phyloP scores from a whole-genome alignment of 2,113 vertebrate species.

The Panurus biarmicus region DNA sequence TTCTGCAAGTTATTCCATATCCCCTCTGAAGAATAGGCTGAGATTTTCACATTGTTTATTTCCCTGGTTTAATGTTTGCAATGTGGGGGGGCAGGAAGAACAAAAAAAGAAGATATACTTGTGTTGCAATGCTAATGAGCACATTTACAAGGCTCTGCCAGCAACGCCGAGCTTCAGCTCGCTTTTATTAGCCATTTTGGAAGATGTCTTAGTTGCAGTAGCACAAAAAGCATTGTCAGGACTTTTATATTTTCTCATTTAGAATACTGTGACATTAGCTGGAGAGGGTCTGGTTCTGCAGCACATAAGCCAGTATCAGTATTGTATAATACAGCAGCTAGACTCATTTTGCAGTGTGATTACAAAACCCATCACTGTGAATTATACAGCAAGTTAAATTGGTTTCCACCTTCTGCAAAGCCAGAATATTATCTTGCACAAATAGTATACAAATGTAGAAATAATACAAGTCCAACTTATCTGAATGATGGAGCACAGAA shows the following conservation, averaged over 20 bases:
- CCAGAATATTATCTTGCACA: constrained; percentile 43
- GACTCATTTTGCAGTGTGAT: constrained; percentile 46
- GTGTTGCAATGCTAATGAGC: constrained; percentile 13
- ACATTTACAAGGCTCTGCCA: constrained; percentile 1
- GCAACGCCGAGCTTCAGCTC: neutral
- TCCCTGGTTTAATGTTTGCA: neutral
- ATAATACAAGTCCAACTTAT: constrained; percentile 29
- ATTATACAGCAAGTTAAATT: constrained; percentile 57
- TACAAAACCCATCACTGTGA: constrained; percentile 62
- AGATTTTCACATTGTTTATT: neutral
- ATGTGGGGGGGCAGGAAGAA: neutral
- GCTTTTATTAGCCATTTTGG: constrained; percentile 21
- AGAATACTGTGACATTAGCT: constrained; percentile 31
- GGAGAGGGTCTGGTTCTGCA: neutral
- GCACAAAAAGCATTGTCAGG: constrained; percentile 40
- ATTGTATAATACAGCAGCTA: constrained; percentile 42
- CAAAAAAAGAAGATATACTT: neutral
- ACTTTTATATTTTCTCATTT: constrained; percentile 49
- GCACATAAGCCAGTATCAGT: constrained; percentile 23
- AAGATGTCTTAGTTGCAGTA: constrained; percentile 48
- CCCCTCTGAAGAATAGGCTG: neutral
- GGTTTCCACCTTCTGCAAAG: constrained; percentile 42
- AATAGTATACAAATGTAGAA: constrained; percentile 62
- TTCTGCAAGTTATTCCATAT: neutral
- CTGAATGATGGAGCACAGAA: neutral